Evolutionary conservation across 2,113 vertebrate species (phyloP).

Genomic region (Pholis gunnellus): DNA sequence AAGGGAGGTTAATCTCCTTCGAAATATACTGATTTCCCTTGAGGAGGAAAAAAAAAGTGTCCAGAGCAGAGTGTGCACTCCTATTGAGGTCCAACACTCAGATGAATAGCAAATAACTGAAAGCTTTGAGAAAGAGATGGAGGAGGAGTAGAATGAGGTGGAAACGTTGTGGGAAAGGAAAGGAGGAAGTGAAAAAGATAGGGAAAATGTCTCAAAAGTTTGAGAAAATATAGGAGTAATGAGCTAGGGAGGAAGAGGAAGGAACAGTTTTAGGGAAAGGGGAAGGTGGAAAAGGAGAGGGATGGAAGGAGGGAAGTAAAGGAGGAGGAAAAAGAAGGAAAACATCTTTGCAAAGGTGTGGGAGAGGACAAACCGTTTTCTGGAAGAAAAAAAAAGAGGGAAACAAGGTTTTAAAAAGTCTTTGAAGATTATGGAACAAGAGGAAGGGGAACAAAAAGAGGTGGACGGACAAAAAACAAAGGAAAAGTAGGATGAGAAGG

Average conservation of each 20-base stretch:
- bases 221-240: background rate
- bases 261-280: background rate
- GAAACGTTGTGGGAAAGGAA: constrained; percentile 2
- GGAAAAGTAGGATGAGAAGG: background rate
- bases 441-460: background rate
- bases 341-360: background rate
- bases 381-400: background rate
- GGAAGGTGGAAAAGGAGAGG: background rate
- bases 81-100: constrained; percentile 53
- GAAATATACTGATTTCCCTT: constrained; percentile 15
- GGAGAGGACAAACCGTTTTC: background rate
- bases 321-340: background rate
- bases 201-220: background rate
- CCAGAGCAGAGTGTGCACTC: constrained; percentile 26
- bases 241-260: background rate
- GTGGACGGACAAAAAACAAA: background rate
- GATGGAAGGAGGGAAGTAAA: background rate
- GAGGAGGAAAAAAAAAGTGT: background rate
- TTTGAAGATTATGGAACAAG: background rate
- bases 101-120: constrained; percentile 72
- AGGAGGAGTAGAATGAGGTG: background rate
- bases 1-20: constrained; percentile 32
- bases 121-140: constrained; percentile 42
- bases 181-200: background rate
- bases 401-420: background rate